Base-by-base conservation (phyloP, 2,797 vertebrate species). In the Arnoldichthys spilopterus region DNA sequence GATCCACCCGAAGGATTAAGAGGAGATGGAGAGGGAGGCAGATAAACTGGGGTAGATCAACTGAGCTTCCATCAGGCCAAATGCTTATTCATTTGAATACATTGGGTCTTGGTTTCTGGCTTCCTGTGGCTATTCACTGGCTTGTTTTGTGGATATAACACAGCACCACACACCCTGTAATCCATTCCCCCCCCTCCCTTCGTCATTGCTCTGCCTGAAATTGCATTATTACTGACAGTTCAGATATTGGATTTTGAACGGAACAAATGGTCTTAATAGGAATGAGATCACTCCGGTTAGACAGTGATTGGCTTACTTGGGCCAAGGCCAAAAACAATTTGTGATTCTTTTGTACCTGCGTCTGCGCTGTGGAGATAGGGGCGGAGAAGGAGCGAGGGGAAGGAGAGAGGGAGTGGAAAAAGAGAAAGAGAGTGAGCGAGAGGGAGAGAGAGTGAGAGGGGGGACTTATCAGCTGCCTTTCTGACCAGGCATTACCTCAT, bases 211-310 rank as follows among this genome's bases (percentile, higher is more conserved):
- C 75, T 67, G 73, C 76, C 82, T 85, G 78, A 78, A 80, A 87
- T 82, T 81, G 82, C 85, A 86, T 87, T 85, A 86, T 84, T 83
- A 86, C 88, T 85, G 84, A 87, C 86, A 87, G 83, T 82, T 80
- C 83, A 81, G 83, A 87, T 87, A 87, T 89, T 88, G 86, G 85
- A 89, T 89, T 86, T 83, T 82, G 84, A 87, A 88, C 70, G 69
- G 83, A 88, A 88, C 83, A 88, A 87, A 86, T 87, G 82, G 79
- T 87, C 83, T 88, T 87, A 89, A 89, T 86, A 86, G 80, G 84
- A 86, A 89, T 84, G 85, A 88, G 86, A 86, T 89, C 88, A 87
- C 82, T 82, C 78, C 43, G 77, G 76, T 86, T 83, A 80, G 85
- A 83, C 84, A 83, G 84, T 79, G 87, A 87, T 86, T 87, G 85